A percentile compares a stretch with the other conserved stretches of the same genome.
phyloP scores from a whole-genome alignment of 1,140 invertebrate genomes.

The Apis dorsata region DNA sequence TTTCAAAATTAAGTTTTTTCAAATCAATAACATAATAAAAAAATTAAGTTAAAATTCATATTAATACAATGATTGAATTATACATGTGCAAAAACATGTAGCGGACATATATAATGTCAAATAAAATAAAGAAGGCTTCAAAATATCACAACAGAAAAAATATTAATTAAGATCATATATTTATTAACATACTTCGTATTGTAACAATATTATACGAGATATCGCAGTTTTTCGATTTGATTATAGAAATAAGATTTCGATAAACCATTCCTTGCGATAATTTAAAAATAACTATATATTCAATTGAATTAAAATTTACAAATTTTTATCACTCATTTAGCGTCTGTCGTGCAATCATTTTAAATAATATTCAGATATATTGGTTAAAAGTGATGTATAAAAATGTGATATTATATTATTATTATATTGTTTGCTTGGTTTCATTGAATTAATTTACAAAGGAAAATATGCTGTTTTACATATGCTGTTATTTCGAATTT shows the following conservation, averaged over 20 bases:
- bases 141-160: neutral
- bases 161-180: conserved; percentile 41
- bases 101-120: no score
- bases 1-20: no score
- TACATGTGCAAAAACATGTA: neutral
- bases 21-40: no score
- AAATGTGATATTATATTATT: conserved; percentile 46
- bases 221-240: conserved; percentile 6
- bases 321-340: neutral
- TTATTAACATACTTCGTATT: conserved; percentile 63
- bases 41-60: no score
- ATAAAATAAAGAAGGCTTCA: neutral
- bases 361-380: conserved; percentile 22
- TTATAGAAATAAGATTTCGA: conserved; percentile 26
- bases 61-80: no score
- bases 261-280: conserved; percentile 5
- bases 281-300: conserved; percentile 13
- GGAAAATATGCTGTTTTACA: neutral
- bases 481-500: conserved; percentile 1
- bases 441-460: conserved; percentile 4
- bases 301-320: conserved; percentile 26
- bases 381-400: conserved; percentile 64
- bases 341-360: neutral
- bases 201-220: conserved; percentile 51
- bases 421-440: neutral